A percentile compares a stretch with the other conserved stretches of the same genome.
Evolutionary conservation across 2,797 vertebrate species (phyloP).

Genomic region (Mormyrus hasselquistii): DNA sequence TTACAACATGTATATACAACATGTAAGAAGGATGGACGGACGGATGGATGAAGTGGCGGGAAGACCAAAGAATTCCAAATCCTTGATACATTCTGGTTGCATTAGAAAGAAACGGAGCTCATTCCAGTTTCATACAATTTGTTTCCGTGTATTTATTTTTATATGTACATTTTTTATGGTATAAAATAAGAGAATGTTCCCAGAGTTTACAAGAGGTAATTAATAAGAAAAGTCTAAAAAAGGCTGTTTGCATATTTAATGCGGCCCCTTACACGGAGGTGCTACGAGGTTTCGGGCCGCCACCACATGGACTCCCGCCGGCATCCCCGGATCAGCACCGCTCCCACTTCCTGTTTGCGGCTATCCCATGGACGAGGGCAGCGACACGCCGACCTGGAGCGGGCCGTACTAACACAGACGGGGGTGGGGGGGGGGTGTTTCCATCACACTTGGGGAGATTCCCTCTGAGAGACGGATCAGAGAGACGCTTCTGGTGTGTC

Average conservation of each 20-base stretch:
- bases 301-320: neutral
- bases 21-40: neutral
- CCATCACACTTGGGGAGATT: neutral
- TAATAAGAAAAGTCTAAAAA: slow-evolving; percentile 28
- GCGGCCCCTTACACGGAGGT: neutral
- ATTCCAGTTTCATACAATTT: neutral
- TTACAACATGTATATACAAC: neutral
- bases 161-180: slow-evolving; percentile 1
- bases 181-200: slow-evolving; percentile 28
- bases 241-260: slow-evolving; percentile 18
- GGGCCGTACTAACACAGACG: neutral
- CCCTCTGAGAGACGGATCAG: slow-evolving; percentile 13
- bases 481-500: slow-evolving; percentile 22
- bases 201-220: slow-evolving; percentile 36
- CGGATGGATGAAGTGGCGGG: neutral
- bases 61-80: neutral
- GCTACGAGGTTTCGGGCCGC: neutral
- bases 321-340: neutral
- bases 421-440: neutral
- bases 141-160: slow-evolving; percentile 4
- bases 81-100: neutral
- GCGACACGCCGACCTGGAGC: neutral
- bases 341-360: neutral
- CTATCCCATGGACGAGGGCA: neutral
- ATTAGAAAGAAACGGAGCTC: neutral